A percentile compares a stretch with the other conserved stretches of the same genome.
These are phyloP conservation scores for Vesta saturnalis DNA, from an alignment of 2,888 invertebrate species.

Conservation along the genomic window DNA sequence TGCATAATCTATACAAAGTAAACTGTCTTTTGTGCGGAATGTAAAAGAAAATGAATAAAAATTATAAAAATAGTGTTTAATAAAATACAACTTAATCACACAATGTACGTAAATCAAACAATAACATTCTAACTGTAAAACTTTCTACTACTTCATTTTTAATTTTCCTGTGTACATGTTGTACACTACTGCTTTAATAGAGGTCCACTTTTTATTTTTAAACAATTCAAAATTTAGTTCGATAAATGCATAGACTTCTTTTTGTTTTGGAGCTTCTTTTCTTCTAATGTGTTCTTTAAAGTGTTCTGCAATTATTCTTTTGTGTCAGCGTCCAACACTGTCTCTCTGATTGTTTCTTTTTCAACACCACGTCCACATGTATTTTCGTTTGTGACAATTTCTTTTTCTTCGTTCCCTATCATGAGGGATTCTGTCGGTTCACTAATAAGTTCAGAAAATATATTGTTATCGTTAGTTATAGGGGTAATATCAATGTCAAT, in stretches of 20 bases:
- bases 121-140: too few species aligned
- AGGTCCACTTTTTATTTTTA: not conserved
- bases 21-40: too few species aligned
- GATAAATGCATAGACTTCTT: not conserved
- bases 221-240: not conserved
- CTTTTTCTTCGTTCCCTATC: too few species aligned
- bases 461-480: not conserved
- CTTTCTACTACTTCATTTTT: not conserved
- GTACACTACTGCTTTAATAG: not conserved
- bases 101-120: too few species aligned
- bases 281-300: not conserved
- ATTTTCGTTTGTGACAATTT: too few species aligned
- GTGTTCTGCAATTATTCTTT: not conserved
- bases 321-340: not conserved
- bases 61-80: too few species aligned
- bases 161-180: slow-evolving; percentile 1
- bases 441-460: too few species aligned
- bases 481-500: not conserved
- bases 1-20: too few species aligned
- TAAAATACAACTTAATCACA: too few species aligned
- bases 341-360: not conserved
- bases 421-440: too few species aligned
- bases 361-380: too few species aligned
- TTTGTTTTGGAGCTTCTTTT: slow-evolving; percentile 4
- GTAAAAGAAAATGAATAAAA: too few species aligned